phyloP scores from a whole-genome alignment of 2,888 invertebrate genomes.

The Sclerodermus sp. region DNA sequence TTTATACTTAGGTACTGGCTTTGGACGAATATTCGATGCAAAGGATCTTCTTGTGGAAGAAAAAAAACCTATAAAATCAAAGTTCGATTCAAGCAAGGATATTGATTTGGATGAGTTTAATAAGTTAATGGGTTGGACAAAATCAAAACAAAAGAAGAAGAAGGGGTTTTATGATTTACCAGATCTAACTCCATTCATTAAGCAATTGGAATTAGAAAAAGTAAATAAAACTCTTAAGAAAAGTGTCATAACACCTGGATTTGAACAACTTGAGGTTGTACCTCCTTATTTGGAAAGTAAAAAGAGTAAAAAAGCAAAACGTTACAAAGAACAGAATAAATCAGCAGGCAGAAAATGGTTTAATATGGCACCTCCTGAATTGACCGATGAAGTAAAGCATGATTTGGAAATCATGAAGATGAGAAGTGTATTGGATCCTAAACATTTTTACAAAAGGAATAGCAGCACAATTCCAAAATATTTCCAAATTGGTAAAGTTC shows the following conservation, averaged over 20 bases:
- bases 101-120: conserved; percentile 51
- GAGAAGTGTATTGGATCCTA: conserved; percentile 89
- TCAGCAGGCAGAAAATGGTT: conserved; percentile 90
- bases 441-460: conserved; percentile 93
- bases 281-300: conserved; percentile 65
- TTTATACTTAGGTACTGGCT: too few relatives aligned
- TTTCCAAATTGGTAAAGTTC: conserved; percentile 80
- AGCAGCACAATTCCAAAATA: conserved; percentile 89
- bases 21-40: too few relatives aligned
- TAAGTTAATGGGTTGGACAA: conserved; percentile 50
- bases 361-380: conserved; percentile 82
- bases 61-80: too few relatives aligned
- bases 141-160: conserved; percentile 52
- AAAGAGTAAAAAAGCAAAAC: conserved; percentile 62
- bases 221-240: conserved; percentile 66
- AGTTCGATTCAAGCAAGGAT: conserved; percentile 25
- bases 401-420: conserved; percentile 90
- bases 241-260: conserved; percentile 66
- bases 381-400: conserved; percentile 84
- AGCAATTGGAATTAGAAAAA: conserved; percentile 43
- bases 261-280: conserved; percentile 66
- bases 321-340: conserved; percentile 72
- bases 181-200: conserved; percentile 56
- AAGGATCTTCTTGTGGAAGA: too few relatives aligned
- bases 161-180: conserved; percentile 41